Evolutionary conservation across 2,797 vertebrate species (phyloP).

Genomic region (Sebastes elongatus): DNA sequence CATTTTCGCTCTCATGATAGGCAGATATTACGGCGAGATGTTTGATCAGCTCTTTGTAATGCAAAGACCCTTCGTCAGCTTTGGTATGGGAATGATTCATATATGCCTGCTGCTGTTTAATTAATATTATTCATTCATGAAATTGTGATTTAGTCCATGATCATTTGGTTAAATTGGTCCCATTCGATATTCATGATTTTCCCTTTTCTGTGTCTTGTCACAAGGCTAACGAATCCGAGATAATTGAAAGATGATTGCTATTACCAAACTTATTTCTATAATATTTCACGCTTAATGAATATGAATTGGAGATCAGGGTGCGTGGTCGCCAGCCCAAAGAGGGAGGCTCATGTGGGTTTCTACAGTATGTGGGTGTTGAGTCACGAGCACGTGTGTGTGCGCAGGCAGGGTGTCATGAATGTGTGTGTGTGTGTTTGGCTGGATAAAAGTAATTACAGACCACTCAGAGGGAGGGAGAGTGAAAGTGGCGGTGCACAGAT

Average conservation of each 20-base stretch:
- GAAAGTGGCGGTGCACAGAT: constrained; percentile 47
- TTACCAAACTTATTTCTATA: constrained; percentile 80
- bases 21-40: too few species aligned
- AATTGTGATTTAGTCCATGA: constrained; percentile 83
- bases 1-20: constrained; percentile 11
- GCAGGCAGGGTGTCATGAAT: neutral
- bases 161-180: constrained; percentile 81
- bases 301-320: constrained; percentile 74
- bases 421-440: constrained; percentile 20
- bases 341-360: constrained; percentile 27
- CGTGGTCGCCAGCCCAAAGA: constrained; percentile 33
- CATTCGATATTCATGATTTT: constrained; percentile 85
- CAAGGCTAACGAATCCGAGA: constrained; percentile 77
- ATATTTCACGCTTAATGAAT: constrained; percentile 81
- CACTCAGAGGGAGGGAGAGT: constrained; percentile 48
- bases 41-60: constrained; percentile 69
- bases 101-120: constrained; percentile 74
- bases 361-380: constrained; percentile 34
- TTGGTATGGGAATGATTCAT: constrained; percentile 68
- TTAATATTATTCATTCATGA: constrained; percentile 85
- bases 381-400: neutral
- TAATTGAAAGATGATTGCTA: constrained; percentile 85
- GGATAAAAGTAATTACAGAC: constrained; percentile 67
- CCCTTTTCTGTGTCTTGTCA: constrained; percentile 77
- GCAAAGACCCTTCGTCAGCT: constrained; percentile 54